These are phyloP conservation scores for Limnephilus lunatus DNA, from an alignment of 2,888 invertebrate species.

Conservation along the genomic window DNA sequence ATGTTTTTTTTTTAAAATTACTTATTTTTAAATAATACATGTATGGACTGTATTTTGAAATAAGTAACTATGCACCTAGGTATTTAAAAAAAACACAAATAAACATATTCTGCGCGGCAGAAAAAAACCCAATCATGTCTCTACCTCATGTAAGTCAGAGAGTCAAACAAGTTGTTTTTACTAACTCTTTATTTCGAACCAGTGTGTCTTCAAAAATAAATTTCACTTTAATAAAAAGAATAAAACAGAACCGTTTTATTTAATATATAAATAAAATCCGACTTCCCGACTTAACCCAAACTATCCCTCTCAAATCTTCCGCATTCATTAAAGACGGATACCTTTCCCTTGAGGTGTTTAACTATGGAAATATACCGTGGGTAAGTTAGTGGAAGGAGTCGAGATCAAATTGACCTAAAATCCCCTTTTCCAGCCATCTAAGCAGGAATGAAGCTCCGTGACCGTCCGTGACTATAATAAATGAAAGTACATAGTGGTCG, in stretches of 20 bases:
- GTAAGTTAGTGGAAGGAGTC: neutral
- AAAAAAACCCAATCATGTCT: too few species aligned
- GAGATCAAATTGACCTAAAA: neutral
- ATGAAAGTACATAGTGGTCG: neutral
- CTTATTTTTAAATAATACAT: too few species aligned
- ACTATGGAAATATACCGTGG: neutral
- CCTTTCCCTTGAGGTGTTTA: constrained; percentile 13
- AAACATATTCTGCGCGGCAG: too few species aligned
- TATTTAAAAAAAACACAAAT: too few species aligned
- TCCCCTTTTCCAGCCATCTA: neutral
- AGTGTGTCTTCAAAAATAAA: neutral
- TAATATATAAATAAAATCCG: neutral
- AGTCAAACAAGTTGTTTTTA: too few species aligned
- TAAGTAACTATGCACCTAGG: too few species aligned
- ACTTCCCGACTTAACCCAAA: neutral
- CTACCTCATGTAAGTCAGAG: too few species aligned
- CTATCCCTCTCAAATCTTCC: neutral
- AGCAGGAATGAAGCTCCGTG: neutral
- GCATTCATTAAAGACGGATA: constrained; percentile 7
- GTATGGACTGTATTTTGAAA: too few species aligned
- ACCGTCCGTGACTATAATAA: neutral
- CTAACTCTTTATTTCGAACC: neutral
- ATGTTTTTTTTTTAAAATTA: too few species aligned
- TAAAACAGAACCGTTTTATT: neutral
- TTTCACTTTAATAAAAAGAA: neutral